Evolutionary conservation across 2,113 vertebrate species (phyloP).

Genomic region (Grammomys dolichurus): DNA sequence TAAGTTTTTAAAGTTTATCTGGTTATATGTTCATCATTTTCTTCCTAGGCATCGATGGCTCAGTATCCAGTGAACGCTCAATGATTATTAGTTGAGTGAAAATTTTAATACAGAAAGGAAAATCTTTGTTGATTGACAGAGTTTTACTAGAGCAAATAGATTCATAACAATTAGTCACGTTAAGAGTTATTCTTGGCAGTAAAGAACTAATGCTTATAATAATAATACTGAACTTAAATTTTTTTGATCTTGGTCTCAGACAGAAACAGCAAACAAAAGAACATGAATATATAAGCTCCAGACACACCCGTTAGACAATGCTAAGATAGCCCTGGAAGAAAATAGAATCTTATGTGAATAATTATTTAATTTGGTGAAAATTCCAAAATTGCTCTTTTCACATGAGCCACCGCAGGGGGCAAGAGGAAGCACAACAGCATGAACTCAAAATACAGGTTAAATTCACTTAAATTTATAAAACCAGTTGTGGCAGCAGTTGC

Average conservation of each 20-base stretch:
- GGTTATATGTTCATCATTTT: slow-evolving; percentile 43
- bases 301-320: slow-evolving; percentile 1
- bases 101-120: slow-evolving; percentile 43
- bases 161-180: slow-evolving; percentile 56
- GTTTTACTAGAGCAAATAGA: slow-evolving; percentile 53
- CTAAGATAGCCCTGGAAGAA: slow-evolving; percentile 40
- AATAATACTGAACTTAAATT: slow-evolving; percentile 1
- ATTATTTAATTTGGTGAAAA: slow-evolving; percentile 74
- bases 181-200: slow-evolving; percentile 56
- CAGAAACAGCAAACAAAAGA: slow-evolving; percentile 24
- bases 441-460: slow-evolving; percentile 71
- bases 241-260: slow-evolving; percentile 52
- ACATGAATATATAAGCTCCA: slow-evolving; percentile 15
- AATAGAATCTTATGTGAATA: slow-evolving; percentile 64
- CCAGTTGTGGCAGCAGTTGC: neutral
- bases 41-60: neutral
- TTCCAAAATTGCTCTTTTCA: slow-evolving; percentile 77
- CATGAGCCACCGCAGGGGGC: slow-evolving; percentile 69
- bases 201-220: neutral
- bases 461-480: slow-evolving; percentile 60
- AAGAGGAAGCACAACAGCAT: slow-evolving; percentile 69
- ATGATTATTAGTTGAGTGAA: slow-evolving; percentile 53
- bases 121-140: neutral
- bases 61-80: neutral
- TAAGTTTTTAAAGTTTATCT: slow-evolving; percentile 13